Percentiles rank a stretch among this genome's conserved stretches.
These are phyloP conservation scores for Emydoidea blandingii DNA, from an alignment of 2,797 vertebrate genomes.

Conservation along the genomic window DNA sequence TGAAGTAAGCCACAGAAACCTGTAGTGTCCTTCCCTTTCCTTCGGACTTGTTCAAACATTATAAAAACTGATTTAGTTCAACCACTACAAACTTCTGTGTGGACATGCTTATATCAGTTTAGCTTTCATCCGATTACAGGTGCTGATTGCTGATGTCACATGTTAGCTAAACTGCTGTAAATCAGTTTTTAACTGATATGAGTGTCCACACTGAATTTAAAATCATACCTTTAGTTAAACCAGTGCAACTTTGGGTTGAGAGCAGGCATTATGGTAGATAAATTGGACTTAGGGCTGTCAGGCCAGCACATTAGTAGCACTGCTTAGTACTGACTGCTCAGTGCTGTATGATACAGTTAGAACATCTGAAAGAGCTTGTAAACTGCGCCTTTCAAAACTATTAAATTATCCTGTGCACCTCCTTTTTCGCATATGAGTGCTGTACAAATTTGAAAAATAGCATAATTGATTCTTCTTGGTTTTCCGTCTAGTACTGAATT, in stretches of 20 bases:
- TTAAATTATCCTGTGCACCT: not conserved
- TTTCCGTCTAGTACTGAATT: not conserved
- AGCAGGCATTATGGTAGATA: not conserved
- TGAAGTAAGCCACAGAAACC: constrained; percentile 83
- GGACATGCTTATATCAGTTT: not conserved
- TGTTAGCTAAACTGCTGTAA: not conserved
- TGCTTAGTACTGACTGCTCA: not conserved
- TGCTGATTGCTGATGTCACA: not conserved
- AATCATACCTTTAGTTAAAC: not conserved
- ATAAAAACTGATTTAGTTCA: not conserved
- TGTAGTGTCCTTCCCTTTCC: not conserved
- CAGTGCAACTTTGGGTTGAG: not conserved
- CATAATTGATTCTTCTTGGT: not conserved
- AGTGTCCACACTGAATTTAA: not conserved
- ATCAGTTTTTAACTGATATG: not conserved
- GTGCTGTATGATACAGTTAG: not conserved
- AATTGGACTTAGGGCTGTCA: fast-evolving
- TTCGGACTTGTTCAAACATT: not conserved
- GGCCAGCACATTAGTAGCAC: not conserved
- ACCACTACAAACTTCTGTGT: not conserved
- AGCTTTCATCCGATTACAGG: not conserved
- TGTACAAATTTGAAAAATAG: not conserved
- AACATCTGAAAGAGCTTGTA: not conserved
- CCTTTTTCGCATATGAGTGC: not conserved
- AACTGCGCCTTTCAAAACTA: not conserved